Evolutionary conservation across 2,113 vertebrate species (phyloP).

Genomic region (Chionomys nivalis): DNA sequence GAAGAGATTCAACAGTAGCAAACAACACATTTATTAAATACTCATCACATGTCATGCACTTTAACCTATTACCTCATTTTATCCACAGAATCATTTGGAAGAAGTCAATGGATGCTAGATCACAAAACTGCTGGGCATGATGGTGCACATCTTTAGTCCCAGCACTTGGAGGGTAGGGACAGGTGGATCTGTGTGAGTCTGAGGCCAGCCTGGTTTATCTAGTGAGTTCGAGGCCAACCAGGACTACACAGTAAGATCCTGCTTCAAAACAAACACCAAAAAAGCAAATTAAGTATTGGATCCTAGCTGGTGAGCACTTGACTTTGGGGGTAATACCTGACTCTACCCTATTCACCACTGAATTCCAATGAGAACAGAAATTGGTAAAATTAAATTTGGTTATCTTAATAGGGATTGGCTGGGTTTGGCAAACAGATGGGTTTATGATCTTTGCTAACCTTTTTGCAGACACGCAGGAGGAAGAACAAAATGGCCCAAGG

Average conservation of each 20-base stretch:
- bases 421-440: background rate
- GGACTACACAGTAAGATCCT: background rate
- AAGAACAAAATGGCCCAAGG: constrained; percentile 87
- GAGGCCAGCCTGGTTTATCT: too few species aligned
- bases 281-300: background rate
- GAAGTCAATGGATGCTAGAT: background rate
- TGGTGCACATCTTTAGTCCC: background rate
- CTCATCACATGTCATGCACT: background rate
- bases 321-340: background rate
- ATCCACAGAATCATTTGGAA: constrained; percentile 39
- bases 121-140: background rate
- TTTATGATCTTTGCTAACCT: constrained; percentile 81
- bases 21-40: constrained; percentile 22
- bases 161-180: background rate
- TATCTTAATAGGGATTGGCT: background rate
- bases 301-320: background rate
- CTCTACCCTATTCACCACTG: background rate
- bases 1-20: constrained; percentile 41
- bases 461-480: constrained; percentile 86
- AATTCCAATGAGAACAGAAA: constrained; percentile 44
- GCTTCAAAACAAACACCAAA: background rate
- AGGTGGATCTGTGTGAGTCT: background rate
- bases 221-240: background rate
- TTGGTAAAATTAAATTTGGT: background rate
- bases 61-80: constrained; percentile 56